Conservation (phyloP, 1,140 invertebrate species). For the Macrocentrus cingulum region DNA sequence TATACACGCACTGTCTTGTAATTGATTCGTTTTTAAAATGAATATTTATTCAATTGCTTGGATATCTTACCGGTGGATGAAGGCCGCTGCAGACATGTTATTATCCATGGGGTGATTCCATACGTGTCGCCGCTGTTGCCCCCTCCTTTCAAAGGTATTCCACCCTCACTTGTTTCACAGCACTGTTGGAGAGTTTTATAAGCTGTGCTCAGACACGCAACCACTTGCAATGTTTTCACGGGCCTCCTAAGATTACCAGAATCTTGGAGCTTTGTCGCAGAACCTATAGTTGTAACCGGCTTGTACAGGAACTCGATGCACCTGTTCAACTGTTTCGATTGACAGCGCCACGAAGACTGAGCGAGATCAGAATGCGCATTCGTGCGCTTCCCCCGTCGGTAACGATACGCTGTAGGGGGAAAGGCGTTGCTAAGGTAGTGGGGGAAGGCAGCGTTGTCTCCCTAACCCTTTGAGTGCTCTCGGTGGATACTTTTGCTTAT, state of each 20-base stretch:
- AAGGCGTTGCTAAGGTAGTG: conserved; percentile 14
- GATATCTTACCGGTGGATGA: conserved; percentile 40
- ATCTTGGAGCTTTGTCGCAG: no score
- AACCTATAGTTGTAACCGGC: no score
- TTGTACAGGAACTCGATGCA: conserved; percentile 22
- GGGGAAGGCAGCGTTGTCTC: conserved; percentile 6
- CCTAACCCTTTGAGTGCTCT: conserved; percentile 3
- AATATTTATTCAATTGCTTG: conserved; percentile 7
- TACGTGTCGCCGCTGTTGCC: conserved; percentile 33
- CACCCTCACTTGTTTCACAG: conserved; percentile 5
- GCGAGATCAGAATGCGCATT: conserved; percentile 41
- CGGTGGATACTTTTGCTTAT: conserved; percentile 8
- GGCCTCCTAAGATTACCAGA: no score
- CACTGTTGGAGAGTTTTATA: conserved; percentile 1
- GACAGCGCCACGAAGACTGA: conserved; percentile 45
- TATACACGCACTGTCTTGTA: not conserved
- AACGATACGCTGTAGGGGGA: conserved; percentile 24
- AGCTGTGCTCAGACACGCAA: not conserved
- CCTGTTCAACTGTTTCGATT: conserved; percentile 34
- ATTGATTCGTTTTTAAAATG: not conserved
- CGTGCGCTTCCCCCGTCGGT: conserved; percentile 35
- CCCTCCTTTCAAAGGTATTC: not conserved
- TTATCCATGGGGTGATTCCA: conserved; percentile 58
- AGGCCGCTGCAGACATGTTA: conserved; percentile 57
- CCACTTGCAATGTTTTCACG: no score